A percentile compares a stretch with the other conserved stretches of the same genome.
These are phyloP conservation scores for Armadillidium nasatum DNA, from an alignment of 1,140 invertebrate species.

Conservation along the genomic window DNA sequence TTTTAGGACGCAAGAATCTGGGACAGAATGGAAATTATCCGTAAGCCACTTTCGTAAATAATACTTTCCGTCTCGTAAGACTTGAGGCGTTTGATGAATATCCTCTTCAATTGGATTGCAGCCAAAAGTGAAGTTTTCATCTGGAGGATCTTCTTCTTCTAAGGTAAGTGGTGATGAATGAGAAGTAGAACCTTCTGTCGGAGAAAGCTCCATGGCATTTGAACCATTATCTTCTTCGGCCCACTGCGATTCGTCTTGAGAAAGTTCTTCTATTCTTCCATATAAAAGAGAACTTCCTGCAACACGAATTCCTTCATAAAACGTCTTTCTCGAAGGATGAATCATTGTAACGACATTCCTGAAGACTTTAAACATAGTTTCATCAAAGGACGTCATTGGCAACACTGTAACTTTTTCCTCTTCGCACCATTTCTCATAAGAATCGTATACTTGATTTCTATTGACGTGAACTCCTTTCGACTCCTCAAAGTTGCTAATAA, in stretches of 20 bases:
- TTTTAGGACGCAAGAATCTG: constrained; percentile 42
- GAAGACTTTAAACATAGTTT: constrained; percentile 34
- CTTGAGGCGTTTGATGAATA: constrained; percentile 36
- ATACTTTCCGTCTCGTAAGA: constrained; percentile 41
- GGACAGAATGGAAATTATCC: constrained; percentile 42
- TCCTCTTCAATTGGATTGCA: constrained; percentile 32
- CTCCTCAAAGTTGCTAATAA: constrained; percentile 26
- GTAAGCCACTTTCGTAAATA: constrained; percentile 43
- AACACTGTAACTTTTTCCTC: constrained; percentile 17
- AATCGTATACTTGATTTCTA: constrained; percentile 37
- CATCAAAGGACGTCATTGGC: constrained; percentile 30
- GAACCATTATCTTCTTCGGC: not conserved
- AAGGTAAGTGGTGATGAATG: constrained; percentile 33
- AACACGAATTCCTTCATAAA: constrained; percentile 38
- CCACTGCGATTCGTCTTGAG: constrained; percentile 17
- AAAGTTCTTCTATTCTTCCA: constrained; percentile 34
- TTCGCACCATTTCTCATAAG: constrained; percentile 33
- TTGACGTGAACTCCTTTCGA: constrained; percentile 33
- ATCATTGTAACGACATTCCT: constrained; percentile 32
- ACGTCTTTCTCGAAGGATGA: constrained; percentile 27
- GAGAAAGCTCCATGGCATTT: constrained; percentile 34
- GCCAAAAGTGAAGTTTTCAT: constrained; percentile 32
- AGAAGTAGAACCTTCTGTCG: constrained; percentile 29
- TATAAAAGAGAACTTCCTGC: constrained; percentile 27
- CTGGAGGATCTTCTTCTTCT: constrained; percentile 31